phyloP scores from a whole-genome alignment of 2,888 invertebrate genomes.

The Rhingia campestris region DNA sequence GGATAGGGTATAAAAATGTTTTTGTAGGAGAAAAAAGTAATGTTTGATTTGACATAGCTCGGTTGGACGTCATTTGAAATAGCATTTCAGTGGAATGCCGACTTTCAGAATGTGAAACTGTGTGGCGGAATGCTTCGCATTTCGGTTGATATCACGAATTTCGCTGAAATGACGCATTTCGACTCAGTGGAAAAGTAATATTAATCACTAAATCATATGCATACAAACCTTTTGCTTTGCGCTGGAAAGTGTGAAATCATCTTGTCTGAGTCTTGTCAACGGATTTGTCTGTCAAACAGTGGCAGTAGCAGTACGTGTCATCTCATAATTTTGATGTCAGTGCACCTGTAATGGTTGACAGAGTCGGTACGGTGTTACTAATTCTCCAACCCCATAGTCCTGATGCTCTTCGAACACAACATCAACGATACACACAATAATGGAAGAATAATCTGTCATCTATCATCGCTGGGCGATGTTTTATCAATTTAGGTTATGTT shows the following conservation, averaged over 20 bases:
- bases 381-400: background rate
- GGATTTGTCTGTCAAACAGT: constrained; percentile 64
- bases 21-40: too few species aligned
- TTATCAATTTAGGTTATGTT: constrained; percentile 46
- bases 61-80: too few species aligned
- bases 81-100: too few species aligned
- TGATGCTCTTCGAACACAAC: constrained; percentile 4
- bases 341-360: constrained; percentile 12
- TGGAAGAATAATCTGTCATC: constrained; percentile 30
- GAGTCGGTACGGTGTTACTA: constrained; percentile 1
- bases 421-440: background rate
- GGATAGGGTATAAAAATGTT: too few species aligned
- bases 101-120: too few species aligned
- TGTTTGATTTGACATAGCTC: too few species aligned
- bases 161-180: too few species aligned
- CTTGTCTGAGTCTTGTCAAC: constrained; percentile 55
- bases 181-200: too few species aligned
- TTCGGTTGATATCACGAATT: too few species aligned
- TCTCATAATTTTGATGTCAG: constrained; percentile 29
- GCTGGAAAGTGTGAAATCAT: constrained; percentile 54
- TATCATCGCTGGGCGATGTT: constrained; percentile 37
- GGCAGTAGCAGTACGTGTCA: constrained; percentile 42
- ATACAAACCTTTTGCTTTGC: constrained; percentile 44
- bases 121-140: too few species aligned
- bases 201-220: constrained; percentile 52